These are phyloP conservation scores for Ramphastos sulfuratus DNA, from an alignment of 2,113 vertebrate species.

Conservation along the genomic window DNA sequence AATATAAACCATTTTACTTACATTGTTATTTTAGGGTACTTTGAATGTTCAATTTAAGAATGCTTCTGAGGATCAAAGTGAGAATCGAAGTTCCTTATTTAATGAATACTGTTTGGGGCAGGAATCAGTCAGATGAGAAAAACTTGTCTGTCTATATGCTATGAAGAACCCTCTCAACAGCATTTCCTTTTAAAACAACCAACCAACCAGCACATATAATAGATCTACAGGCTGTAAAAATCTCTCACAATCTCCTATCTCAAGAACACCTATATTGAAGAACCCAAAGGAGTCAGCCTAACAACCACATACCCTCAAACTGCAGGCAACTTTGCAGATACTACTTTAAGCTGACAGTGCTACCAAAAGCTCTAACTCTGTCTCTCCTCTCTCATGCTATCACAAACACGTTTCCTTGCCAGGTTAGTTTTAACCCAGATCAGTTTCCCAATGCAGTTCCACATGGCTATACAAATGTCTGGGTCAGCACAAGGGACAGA, in stretches of 20 bases:
- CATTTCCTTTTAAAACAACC: not conserved
- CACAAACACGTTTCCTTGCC: constrained; percentile 48
- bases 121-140: not conserved
- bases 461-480: not conserved
- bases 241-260: not conserved
- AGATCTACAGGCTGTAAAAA: not conserved
- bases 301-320: not conserved
- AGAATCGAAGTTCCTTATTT: not conserved
- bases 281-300: not conserved
- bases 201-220: not conserved
- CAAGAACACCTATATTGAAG: not conserved
- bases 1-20: not conserved
- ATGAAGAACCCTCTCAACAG: not conserved
- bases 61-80: not conserved
- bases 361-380: not conserved
- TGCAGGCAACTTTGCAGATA: not conserved
- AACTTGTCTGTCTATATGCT: not conserved
- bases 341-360: not conserved
- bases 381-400: constrained; percentile 12
- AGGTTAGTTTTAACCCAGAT: constrained; percentile 27
- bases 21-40: not conserved
- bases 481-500: constrained; percentile 49
- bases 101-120: not conserved
- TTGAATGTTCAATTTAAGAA: not conserved
- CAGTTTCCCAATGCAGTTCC: constrained; percentile 46